These are phyloP conservation scores for Indicator indicator DNA, from an alignment of 2,113 vertebrate species.

Conservation along the genomic window DNA sequence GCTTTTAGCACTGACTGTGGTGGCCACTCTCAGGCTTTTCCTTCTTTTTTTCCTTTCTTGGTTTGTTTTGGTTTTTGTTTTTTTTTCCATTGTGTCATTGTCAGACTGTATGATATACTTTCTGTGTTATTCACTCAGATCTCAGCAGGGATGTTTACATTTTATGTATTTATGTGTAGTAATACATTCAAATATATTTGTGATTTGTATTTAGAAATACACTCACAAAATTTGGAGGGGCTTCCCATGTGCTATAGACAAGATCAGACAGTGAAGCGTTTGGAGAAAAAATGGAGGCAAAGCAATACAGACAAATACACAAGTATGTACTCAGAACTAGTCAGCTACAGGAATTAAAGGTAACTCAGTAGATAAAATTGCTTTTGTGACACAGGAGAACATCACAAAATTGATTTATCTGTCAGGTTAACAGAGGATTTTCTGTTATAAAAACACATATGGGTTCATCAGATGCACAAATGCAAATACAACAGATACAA, in stretches of 20 bases:
- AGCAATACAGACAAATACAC: background rate
- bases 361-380: background rate
- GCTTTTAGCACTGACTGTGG: background rate
- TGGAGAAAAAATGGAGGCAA: background rate
- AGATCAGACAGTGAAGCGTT: background rate
- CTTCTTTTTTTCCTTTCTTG: background rate
- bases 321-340: background rate
- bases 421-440: background rate
- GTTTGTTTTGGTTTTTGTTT: too few species aligned
- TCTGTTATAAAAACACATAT: background rate
- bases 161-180: background rate
- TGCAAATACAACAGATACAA: background rate
- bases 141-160: background rate
- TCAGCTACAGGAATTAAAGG: background rate
- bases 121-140: background rate
- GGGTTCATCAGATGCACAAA: background rate
- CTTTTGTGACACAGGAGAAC: background rate
- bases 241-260: fast-evolving
- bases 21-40: background rate
- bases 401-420: background rate
- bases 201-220: background rate
- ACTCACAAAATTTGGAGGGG: background rate
- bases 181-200: background rate
- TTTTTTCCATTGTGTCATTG: background rate
- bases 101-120: background rate